Base-by-base conservation (phyloP, 2,113 vertebrate species). In the Aleadryas rufinucha region DNA sequence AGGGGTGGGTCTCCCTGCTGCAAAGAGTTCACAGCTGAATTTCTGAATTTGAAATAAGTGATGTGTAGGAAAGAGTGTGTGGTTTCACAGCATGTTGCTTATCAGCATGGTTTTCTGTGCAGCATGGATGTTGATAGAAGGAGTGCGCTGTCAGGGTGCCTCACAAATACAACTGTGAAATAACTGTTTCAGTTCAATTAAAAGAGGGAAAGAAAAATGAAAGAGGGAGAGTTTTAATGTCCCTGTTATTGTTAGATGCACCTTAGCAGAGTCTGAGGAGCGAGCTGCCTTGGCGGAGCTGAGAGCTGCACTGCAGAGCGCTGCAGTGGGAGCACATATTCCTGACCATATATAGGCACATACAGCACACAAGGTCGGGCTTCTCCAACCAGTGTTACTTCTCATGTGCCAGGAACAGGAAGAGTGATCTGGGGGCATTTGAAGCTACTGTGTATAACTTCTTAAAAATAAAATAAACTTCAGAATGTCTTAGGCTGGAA, bases 321-420 rank as follows among this genome's bases (percentile, higher is more conserved):
- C 57, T 41, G 69, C 63, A 1, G 18, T 50, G 71, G 11, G 60
- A 76, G 96, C 93, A 15, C 69, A 31, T 95, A 69, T 94, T 98
- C 57, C 89, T 98, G 95, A 92, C 98, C 98, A 97, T 98, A 98
- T 98, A 98, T 98, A 98, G 98, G 87, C 81, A 97, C 89, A 26
- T 10, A 85, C 49, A 74, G 91, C 24, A 7, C 93, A 54, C 83
- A 94, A 87, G 94, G 87, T 94, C 60, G 44, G 42, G 19, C 66
- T 83, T 39, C 84, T 85, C 70, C 89, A 54, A 11, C 82, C 91
- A 41, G 3, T 39, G 88, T 47, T 96, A 52, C 95, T 96, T 90
- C 89, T 75, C 83, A 80, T 95, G 95, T 94, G 97, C 96, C 96
- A 72, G 49, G 24, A 98, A 97, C 97, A 97, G 98, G 98, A 98